A percentile compares a stretch with the other conserved stretches of the same genome.
These are phyloP conservation scores for Marmota flaviventris DNA, from an alignment of 2,113 vertebrate genomes.

Conservation along the genomic window DNA sequence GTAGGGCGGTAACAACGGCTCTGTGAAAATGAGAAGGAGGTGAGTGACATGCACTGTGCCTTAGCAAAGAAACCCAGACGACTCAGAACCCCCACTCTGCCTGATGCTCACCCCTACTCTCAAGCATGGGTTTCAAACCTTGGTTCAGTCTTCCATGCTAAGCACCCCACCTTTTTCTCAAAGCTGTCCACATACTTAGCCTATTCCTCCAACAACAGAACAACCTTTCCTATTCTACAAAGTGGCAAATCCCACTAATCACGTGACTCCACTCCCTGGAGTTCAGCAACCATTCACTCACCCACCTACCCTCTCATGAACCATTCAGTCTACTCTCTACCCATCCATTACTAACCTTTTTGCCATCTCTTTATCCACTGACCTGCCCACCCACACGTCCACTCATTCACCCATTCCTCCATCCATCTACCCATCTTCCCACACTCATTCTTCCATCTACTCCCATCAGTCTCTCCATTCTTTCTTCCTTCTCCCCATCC, in stretches of 20 bases:
- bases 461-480: not conserved
- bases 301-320: not conserved
- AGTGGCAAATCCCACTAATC: not conserved
- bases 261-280: not conserved
- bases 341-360: not conserved
- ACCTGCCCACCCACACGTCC: too few relatives aligned
- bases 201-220: not conserved
- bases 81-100: not conserved
- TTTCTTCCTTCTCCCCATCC: too few relatives aligned
- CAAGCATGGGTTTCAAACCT: not conserved
- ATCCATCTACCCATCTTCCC: not conserved
- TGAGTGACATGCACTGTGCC: not conserved
- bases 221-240: not conserved
- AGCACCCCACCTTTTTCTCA: not conserved
- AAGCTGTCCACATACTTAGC: not conserved
- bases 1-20: constrained; percentile 20
- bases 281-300: not conserved
- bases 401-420: not conserved
- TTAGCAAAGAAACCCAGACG: not conserved
- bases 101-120: not conserved
- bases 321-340: not conserved
- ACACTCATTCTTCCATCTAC: not conserved
- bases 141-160: not conserved
- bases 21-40: constrained; percentile 7
- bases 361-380: not conserved